A percentile compares a stretch with the other conserved stretches of the same genome.
phyloP scores from a whole-genome alignment of 1,140 invertebrate genomes.

The Onthophagus taurus region DNA sequence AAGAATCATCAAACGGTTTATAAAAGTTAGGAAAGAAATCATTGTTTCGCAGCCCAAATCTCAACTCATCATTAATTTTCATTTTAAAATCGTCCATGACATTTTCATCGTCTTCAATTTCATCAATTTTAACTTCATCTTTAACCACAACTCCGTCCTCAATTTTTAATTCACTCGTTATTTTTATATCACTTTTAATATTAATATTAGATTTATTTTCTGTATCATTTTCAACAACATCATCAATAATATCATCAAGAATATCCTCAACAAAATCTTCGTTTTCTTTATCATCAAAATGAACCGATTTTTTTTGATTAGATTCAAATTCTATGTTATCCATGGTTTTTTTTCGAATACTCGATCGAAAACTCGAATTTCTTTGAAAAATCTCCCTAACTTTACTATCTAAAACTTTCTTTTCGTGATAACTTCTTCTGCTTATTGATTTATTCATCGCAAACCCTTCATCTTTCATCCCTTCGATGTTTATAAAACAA shows the following conservation, averaged over 20 bases:
- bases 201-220: background rate
- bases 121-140: conserved; percentile 6
- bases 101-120: conserved; percentile 6
- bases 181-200: background rate
- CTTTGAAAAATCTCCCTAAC: conserved; percentile 10
- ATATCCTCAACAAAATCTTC: conserved; percentile 6
- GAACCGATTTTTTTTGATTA: background rate
- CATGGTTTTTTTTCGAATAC: conserved; percentile 1
- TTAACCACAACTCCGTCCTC: background rate
- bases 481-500: conserved; percentile 5
- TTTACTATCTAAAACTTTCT: conserved; percentile 9
- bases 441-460: conserved; percentile 10
- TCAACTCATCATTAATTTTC: background rate
- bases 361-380: conserved; percentile 3
- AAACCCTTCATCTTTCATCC: background rate
- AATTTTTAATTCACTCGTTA: background rate
- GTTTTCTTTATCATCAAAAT: background rate
- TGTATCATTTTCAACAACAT: background rate
- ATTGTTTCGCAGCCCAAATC: background rate
- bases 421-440: conserved; percentile 1
- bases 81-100: background rate
- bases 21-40: conserved; percentile 2
- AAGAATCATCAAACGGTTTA: too few species aligned
- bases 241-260: conserved; percentile 4
- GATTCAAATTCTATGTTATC: conserved; percentile 8